phyloP scores from a whole-genome alignment of 2,888 invertebrate species.

The Esperia sulphurella region DNA sequence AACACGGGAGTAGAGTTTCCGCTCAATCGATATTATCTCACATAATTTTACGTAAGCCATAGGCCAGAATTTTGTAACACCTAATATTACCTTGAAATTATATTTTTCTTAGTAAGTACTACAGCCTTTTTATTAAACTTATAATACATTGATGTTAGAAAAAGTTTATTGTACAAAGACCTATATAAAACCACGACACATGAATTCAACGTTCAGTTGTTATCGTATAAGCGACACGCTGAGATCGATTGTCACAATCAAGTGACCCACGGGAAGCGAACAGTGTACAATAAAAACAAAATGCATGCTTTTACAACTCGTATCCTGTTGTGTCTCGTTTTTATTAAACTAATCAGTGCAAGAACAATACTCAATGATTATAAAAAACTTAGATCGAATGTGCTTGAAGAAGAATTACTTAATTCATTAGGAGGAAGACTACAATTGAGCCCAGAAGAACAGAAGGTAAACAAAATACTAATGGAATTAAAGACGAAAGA shows the following conservation, averaged over 20 bases:
- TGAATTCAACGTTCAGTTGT: not conserved
- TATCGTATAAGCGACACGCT: not conserved
- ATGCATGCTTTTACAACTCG: slow-evolving; percentile 21
- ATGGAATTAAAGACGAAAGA: slow-evolving; percentile 79
- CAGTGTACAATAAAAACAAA: slow-evolving; percentile 8
- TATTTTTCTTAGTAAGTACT: not conserved
- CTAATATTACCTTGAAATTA: not conserved
- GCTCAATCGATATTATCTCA: not conserved
- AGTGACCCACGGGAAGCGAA: slow-evolving; percentile 11
- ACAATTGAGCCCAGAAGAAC: slow-evolving; percentile 65
- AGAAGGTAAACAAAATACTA: slow-evolving; percentile 73
- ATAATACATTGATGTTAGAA: not conserved
- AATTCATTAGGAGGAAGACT: slow-evolving; percentile 72
- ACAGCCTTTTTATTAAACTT: not conserved
- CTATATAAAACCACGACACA: slow-evolving; percentile 2
- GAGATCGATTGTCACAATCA: not conserved
- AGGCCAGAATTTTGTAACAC: not conserved
- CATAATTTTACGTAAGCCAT: slow-evolving; percentile 11
- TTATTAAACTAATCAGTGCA: slow-evolving; percentile 25
- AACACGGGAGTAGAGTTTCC: not conserved
- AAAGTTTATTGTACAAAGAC: not conserved
- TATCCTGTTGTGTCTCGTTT: slow-evolving; percentile 21
- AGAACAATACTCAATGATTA: slow-evolving; percentile 33
- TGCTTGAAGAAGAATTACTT: slow-evolving; percentile 60
- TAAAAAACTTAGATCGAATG: slow-evolving; percentile 26